phyloP scores from a whole-genome alignment of 2,888 invertebrate genomes.

The Poecilobothrus nobilitatus region DNA sequence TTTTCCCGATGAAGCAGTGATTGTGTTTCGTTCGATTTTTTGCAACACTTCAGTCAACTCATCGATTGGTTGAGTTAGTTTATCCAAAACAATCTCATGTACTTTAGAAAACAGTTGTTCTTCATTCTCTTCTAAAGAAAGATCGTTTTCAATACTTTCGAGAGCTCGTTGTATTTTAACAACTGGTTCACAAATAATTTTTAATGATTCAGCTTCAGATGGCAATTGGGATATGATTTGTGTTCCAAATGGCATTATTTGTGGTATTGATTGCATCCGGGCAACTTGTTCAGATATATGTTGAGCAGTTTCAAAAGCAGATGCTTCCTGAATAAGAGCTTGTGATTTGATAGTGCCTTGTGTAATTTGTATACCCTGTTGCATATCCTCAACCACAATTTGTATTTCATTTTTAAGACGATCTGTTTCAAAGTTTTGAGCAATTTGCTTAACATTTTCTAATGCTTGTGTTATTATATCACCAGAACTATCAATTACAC shows the following conservation, averaged over 20 bases:
- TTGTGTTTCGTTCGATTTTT: conserved; percentile 32
- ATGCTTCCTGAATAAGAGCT: conserved; percentile 49
- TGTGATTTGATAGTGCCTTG: conserved; percentile 49
- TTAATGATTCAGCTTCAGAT: conserved; percentile 37
- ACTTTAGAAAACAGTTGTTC: conserved; percentile 38
- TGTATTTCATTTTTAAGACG: conserved; percentile 44
- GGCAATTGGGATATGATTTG: conserved; percentile 37
- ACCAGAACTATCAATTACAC: conserved; percentile 54
- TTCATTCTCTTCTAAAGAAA: conserved; percentile 39
- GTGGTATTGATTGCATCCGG: conserved; percentile 35
- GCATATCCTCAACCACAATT: conserved; percentile 47
- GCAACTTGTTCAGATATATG: conserved; percentile 41
- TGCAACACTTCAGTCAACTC: conserved; percentile 33
- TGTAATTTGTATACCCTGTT: conserved; percentile 47
- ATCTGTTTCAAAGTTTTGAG: conserved; percentile 44
- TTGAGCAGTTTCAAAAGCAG: conserved; percentile 40
- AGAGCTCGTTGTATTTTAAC: conserved; percentile 45
- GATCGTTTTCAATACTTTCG: conserved; percentile 39
- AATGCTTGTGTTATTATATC: conserved; percentile 50
- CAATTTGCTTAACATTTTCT: conserved; percentile 47
- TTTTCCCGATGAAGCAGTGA: conserved; percentile 29
- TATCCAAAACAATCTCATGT: conserved; percentile 35
- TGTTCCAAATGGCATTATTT: conserved; percentile 33
- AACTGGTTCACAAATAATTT: conserved; percentile 42
- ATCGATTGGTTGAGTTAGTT: conserved; percentile 36